A percentile compares a stretch with the other conserved stretches of the same genome.
Conservation (phyloP, 2,797 vertebrate genomes). For the Pogoniulus pusillus region DNA sequence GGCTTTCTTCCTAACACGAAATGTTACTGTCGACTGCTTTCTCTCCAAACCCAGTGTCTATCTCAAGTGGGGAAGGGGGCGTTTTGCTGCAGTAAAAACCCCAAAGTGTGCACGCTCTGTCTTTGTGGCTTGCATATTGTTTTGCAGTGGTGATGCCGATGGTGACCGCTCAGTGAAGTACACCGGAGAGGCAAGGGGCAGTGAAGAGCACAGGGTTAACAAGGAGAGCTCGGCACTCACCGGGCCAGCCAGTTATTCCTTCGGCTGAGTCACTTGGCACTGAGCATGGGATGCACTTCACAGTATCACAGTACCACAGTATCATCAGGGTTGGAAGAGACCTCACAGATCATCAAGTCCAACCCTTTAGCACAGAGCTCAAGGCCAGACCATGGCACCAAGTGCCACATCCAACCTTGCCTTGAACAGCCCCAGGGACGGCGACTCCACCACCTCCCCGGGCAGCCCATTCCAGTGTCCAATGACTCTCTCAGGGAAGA, state of each 20-base stretch:
- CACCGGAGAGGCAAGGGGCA: not conserved
- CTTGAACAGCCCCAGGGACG: too few species aligned
- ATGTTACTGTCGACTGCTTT: not conserved
- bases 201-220: not conserved
- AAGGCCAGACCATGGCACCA: too few species aligned
- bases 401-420: too few species aligned
- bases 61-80: not conserved
- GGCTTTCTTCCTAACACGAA: not conserved
- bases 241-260: not conserved
- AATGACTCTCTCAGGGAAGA: too few species aligned
- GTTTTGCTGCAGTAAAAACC: too few species aligned
- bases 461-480: too few species aligned
- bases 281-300: not conserved
- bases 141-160: not conserved
- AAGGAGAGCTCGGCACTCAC: not conserved
- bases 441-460: too few species aligned
- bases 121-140: not conserved
- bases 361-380: too few species aligned
- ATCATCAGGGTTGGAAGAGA: too few species aligned
- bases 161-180: not conserved
- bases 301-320: too few species aligned
- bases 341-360: too few species aligned
- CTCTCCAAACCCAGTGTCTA: not conserved
- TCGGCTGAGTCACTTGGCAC: not conserved
- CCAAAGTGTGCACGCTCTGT: accelerated